Conservation (phyloP, 2,888 invertebrate genomes). For the Mythimna lalbum region DNA sequence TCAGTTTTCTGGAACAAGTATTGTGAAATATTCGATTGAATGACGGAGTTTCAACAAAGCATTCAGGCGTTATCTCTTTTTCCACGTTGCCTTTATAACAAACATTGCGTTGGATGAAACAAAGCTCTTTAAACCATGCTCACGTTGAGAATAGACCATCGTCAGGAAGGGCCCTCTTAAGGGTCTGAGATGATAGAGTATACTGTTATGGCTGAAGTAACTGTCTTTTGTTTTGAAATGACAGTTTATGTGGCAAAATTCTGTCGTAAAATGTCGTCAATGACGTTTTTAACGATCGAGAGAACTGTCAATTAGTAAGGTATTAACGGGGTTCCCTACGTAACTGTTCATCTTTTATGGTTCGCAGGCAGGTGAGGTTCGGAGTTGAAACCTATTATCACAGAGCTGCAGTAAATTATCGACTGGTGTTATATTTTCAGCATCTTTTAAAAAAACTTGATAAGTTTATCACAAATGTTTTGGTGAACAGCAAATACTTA, state of each 20-base stretch:
- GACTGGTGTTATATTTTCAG: background rate
- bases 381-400: background rate
- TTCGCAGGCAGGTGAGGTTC: background rate
- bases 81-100: no score
- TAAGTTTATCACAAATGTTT: no score
- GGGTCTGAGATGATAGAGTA: background rate
- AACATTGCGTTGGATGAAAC: no score
- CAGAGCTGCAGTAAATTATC: background rate
- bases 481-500: no score
- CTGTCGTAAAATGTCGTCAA: slow-evolving; percentile 5
- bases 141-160: no score
- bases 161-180: no score
- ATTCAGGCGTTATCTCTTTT: no score
- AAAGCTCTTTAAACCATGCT: no score
- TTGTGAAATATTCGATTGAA: no score
- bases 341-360: background rate
- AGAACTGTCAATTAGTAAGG: slow-evolving; percentile 4
- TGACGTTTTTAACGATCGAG: background rate
- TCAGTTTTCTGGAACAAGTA: no score
- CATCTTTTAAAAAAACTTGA: background rate
- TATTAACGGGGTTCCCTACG: background rate
- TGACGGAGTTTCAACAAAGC: no score
- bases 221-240: slow-evolving; percentile 17
- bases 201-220: background rate
- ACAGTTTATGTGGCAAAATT: background rate